Conservation (phyloP, 2,113 vertebrate species). For the Cheirogaleus medius region DNA sequence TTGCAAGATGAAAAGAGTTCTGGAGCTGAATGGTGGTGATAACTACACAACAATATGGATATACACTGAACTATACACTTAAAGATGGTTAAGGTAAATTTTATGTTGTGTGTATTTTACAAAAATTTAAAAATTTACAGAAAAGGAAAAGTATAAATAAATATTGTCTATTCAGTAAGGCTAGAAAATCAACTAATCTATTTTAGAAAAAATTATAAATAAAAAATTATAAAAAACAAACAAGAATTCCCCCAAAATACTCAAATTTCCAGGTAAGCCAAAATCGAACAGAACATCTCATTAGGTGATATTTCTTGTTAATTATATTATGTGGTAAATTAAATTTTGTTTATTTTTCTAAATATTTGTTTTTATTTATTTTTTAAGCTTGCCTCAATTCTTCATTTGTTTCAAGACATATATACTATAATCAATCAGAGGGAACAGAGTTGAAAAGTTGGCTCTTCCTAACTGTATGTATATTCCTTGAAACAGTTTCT, state of each 20-base stretch:
- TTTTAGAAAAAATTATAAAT: not conserved
- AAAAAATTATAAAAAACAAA: not conserved
- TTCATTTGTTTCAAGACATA: not conserved
- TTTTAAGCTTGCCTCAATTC: not conserved
- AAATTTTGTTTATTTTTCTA: not conserved
- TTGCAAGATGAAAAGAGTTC: not conserved
- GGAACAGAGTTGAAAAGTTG: not conserved
- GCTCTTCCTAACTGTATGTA: not conserved
- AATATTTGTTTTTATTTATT: not conserved
- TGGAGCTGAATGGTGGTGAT: not conserved
- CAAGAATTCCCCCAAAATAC: not conserved
- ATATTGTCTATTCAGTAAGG: not conserved
- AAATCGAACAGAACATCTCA: not conserved
- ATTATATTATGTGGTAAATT: not conserved
- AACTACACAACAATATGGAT: not conserved
- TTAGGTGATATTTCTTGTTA: not conserved
- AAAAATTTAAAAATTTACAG: not conserved
- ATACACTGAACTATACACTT: not conserved
- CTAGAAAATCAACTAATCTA: not conserved
- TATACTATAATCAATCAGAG: not conserved
- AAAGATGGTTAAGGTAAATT: not conserved
- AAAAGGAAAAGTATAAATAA: not conserved
- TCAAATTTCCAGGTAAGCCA: conserved; percentile 1
- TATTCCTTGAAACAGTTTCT: not conserved
- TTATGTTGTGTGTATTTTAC: not conserved